Conservation (phyloP, 2,888 invertebrate genomes). For the Hypselothyrea guttata region DNA sequence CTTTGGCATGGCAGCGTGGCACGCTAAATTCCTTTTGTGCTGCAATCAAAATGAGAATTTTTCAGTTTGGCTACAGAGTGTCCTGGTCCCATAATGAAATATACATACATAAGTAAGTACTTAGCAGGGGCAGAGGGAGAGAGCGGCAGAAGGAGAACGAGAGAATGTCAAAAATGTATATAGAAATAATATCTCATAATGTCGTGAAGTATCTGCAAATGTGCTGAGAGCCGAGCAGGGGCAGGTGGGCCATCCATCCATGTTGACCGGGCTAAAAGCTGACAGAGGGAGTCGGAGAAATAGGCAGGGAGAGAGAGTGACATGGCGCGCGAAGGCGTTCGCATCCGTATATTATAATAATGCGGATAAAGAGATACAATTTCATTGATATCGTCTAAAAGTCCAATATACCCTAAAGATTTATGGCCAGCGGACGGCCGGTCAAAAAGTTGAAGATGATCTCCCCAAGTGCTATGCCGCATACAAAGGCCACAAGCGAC, state of each 20-base stretch:
- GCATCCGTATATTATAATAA: slow-evolving; percentile 80
- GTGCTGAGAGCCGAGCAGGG: slow-evolving; percentile 14
- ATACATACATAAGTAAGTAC: slow-evolving; percentile 65
- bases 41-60: slow-evolving; percentile 59
- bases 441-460: slow-evolving; percentile 65
- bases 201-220: slow-evolving; percentile 70
- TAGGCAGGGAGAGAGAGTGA: slow-evolving; percentile 27
- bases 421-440: slow-evolving; percentile 71
- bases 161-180: slow-evolving; percentile 29
- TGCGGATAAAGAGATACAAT: slow-evolving; percentile 82
- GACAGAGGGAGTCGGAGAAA: no score
- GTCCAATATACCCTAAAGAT: slow-evolving; percentile 81
- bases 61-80: slow-evolving; percentile 18
- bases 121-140: slow-evolving; percentile 21
- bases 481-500: slow-evolving; percentile 33
- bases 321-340: slow-evolving; percentile 52
- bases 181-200: slow-evolving; percentile 79
- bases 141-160: not conserved
- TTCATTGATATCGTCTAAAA: slow-evolving; percentile 82
- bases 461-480: slow-evolving; percentile 39
- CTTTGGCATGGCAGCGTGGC: slow-evolving; percentile 71
- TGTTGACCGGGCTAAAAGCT: slow-evolving; percentile 8
- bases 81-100: slow-evolving; percentile 65
- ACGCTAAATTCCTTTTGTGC: slow-evolving; percentile 69
- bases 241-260: slow-evolving; percentile 39